Evolutionary conservation across 2,113 vertebrate genomes (phyloP).

Genomic region (Siphamia tubifer): DNA sequence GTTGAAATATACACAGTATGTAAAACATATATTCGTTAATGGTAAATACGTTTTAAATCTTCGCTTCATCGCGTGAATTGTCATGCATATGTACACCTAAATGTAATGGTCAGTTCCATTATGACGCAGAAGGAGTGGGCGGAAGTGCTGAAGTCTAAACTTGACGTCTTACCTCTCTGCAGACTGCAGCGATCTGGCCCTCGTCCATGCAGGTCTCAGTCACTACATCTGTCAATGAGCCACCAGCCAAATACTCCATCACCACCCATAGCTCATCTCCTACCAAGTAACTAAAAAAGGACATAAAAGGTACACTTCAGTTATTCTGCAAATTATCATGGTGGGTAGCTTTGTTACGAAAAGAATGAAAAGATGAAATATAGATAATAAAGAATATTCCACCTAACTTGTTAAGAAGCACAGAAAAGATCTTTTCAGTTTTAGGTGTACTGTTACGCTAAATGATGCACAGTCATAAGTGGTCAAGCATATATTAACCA

Average conservation of each 20-base stretch:
- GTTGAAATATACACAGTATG: neutral
- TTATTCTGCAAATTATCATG: neutral
- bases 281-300: constrained; percentile 89
- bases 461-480: neutral
- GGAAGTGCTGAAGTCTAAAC: constrained; percentile 23
- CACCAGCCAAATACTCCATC: constrained; percentile 98
- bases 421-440: neutral
- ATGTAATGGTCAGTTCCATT: neutral
- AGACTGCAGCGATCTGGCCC: constrained; percentile 98
- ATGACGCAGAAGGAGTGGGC: neutral
- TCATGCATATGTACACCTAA: neutral
- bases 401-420: neutral
- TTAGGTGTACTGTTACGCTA: neutral
- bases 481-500: neutral
- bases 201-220: constrained; percentile 99
- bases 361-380: too few relatives aligned
- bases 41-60: too few relatives aligned
- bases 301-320: too few relatives aligned
- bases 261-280: constrained; percentile 99
- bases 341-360: too few relatives aligned
- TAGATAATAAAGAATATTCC: too few relatives aligned
- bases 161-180: constrained; percentile 89
- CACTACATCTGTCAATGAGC: constrained; percentile 96
- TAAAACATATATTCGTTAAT: too few relatives aligned
- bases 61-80: neutral